phyloP scores from a whole-genome alignment of 2,888 invertebrate genomes.

The Sphaeridia pumilis region DNA sequence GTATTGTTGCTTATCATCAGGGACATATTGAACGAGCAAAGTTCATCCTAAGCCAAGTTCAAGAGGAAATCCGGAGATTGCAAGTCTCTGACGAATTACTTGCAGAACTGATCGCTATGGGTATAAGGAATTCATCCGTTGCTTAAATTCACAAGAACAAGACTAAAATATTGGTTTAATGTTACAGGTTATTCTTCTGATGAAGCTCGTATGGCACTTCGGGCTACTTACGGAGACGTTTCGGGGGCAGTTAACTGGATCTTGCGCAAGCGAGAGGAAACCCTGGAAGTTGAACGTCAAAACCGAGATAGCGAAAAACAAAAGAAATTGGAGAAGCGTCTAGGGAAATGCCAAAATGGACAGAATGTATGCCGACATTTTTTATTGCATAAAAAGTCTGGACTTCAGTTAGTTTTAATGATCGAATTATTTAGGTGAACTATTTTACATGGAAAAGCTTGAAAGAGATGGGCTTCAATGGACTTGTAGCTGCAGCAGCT shows the following conservation, averaged over 20 bases:
- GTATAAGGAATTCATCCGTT: no score
- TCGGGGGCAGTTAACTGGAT: constrained; percentile 55
- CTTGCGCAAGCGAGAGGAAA: constrained; percentile 46
- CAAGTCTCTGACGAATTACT: constrained; percentile 50
- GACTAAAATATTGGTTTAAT: neutral
- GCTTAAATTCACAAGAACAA: no score
- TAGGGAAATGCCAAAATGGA: constrained; percentile 28
- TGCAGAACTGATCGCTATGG: constrained; percentile 48
- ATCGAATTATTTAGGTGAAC: neutral
- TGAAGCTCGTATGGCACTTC: constrained; percentile 59
- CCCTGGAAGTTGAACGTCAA: constrained; percentile 44
- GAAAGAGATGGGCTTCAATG: constrained; percentile 57
- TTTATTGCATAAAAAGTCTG: neutral
- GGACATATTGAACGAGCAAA: constrained; percentile 54
- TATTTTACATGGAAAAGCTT: constrained; percentile 44
- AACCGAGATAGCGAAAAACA: constrained; percentile 39
- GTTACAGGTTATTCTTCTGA: constrained; percentile 50
- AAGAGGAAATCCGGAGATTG: constrained; percentile 51
- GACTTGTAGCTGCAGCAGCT: constrained; percentile 49
- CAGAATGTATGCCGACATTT: no score
- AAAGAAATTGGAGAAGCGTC: constrained; percentile 27
- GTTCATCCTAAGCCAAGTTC: constrained; percentile 50
- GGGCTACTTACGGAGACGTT: constrained; percentile 49
- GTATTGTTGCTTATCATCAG: constrained; percentile 64
- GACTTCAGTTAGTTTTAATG: neutral